These are phyloP conservation scores for Battus philenor DNA, from an alignment of 1,140 invertebrate genomes.

Conservation along the genomic window DNA sequence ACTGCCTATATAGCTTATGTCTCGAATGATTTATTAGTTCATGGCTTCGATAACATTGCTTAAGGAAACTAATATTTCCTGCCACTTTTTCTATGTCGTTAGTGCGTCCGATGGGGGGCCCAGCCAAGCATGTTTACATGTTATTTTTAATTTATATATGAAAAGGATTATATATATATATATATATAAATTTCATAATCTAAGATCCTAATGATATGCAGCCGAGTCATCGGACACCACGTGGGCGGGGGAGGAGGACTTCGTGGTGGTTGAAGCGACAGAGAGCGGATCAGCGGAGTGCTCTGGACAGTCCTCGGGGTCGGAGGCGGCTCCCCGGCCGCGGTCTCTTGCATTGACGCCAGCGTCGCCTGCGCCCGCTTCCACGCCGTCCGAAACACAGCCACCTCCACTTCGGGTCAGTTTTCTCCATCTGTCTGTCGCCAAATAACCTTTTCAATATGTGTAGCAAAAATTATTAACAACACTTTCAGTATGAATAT, in stretches of 20 bases:
- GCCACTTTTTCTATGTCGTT: background rate
- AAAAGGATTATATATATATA: too few relatives aligned
- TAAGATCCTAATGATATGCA: constrained; percentile 19
- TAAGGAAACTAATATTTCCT: background rate
- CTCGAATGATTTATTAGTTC: background rate
- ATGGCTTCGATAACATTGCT: background rate
- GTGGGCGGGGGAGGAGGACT: constrained; percentile 86
- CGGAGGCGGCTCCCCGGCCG: constrained; percentile 66
- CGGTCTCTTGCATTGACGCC: constrained; percentile 44
- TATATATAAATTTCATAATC: background rate
- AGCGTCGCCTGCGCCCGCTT: constrained; percentile 18
- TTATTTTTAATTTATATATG: too few relatives aligned
- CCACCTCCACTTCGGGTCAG: constrained; percentile 20
- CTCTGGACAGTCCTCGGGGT: constrained; percentile 40
- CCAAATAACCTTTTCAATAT: too few relatives aligned
- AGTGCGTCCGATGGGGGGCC: background rate
- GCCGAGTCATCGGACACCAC: constrained; percentile 61
- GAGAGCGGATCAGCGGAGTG: constrained; percentile 51
- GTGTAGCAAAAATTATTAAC: background rate
- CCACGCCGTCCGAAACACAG: constrained; percentile 18
- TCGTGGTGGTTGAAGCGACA: constrained; percentile 85
- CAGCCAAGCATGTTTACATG: too few relatives aligned
- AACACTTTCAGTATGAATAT: too few relatives aligned
- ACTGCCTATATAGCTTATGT: background rate
- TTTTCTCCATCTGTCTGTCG: too few relatives aligned